Conservation (phyloP, 2,888 invertebrate species). For the Ornithoptera priamus region DNA sequence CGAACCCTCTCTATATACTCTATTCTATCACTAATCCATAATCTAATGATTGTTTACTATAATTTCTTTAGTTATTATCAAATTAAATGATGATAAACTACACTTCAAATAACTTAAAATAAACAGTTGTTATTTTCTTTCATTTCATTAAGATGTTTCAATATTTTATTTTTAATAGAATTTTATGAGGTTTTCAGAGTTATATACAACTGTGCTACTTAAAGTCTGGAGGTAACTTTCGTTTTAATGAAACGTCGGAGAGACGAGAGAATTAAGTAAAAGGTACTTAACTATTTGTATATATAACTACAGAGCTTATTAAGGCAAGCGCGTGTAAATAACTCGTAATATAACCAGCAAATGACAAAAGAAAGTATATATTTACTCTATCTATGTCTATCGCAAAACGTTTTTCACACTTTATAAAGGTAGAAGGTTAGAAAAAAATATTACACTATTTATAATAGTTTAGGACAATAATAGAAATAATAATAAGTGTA, state of each 20-base stretch:
- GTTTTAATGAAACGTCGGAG: background rate
- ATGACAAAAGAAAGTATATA: background rate
- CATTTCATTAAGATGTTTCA: background rate
- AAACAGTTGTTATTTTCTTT: too few relatives aligned
- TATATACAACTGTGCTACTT: background rate
- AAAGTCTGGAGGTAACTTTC: background rate
- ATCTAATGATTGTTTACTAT: too few relatives aligned
- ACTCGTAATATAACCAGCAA: background rate
- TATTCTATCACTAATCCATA: too few relatives aligned
- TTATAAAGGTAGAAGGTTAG: background rate
- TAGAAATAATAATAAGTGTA: too few relatives aligned
- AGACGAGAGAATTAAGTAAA: background rate
- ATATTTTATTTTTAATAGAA: background rate
- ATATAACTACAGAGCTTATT: conserved; percentile 2
- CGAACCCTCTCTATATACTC: too few relatives aligned
- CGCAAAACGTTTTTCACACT: background rate
- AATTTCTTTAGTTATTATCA: background rate
- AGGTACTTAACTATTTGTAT: conserved; percentile 4
- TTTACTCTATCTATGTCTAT: background rate
- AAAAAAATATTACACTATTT: background rate
- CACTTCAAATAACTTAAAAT: too few relatives aligned
- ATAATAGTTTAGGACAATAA: too few relatives aligned
- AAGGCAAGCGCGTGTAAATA: background rate
- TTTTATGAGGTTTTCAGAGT: background rate
- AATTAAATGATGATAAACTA: background rate